These are phyloP conservation scores for Kradibia gibbosae DNA, from an alignment of 1,140 invertebrate genomes.

Conservation along the genomic window DNA sequence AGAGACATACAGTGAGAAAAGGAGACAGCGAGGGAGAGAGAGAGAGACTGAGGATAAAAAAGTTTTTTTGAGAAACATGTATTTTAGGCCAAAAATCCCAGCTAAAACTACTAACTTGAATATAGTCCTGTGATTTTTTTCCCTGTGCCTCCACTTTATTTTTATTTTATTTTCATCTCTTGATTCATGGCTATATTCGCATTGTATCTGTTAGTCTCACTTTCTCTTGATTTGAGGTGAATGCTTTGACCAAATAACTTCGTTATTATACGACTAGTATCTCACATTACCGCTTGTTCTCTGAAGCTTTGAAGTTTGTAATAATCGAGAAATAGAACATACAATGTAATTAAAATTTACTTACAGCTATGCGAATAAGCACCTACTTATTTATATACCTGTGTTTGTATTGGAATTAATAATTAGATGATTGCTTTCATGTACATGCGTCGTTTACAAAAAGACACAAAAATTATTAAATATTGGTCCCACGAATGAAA, in stretches of 20 bases:
- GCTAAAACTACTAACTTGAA: too few relatives aligned
- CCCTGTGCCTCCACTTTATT: not conserved
- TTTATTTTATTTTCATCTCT: conserved; percentile 2
- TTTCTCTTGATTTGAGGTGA: not conserved
- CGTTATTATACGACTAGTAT: conserved; percentile 5
- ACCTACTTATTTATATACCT: too few relatives aligned
- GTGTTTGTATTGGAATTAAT: not conserved
- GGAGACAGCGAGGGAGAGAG: too few relatives aligned
- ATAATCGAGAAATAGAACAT: not conserved
- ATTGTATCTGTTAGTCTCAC: not conserved
- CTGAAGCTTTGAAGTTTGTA: not conserved
- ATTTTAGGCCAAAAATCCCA: too few relatives aligned
- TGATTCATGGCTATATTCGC: not conserved
- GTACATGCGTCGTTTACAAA: too few relatives aligned
- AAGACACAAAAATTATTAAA: too few relatives aligned
- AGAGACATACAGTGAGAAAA: too few relatives aligned
- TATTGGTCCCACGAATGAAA: too few relatives aligned
- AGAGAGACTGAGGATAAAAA: too few relatives aligned
- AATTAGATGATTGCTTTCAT: too few relatives aligned
- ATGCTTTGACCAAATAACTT: conserved; percentile 10
- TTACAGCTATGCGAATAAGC: not conserved
- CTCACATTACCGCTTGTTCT: not conserved
- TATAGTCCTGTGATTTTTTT: too few relatives aligned
- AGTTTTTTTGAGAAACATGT: too few relatives aligned
- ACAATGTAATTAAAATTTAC: not conserved